Evolutionary conservation across 1,140 invertebrate genomes (phyloP).

Genomic region (Drosophila repletoides): DNA sequence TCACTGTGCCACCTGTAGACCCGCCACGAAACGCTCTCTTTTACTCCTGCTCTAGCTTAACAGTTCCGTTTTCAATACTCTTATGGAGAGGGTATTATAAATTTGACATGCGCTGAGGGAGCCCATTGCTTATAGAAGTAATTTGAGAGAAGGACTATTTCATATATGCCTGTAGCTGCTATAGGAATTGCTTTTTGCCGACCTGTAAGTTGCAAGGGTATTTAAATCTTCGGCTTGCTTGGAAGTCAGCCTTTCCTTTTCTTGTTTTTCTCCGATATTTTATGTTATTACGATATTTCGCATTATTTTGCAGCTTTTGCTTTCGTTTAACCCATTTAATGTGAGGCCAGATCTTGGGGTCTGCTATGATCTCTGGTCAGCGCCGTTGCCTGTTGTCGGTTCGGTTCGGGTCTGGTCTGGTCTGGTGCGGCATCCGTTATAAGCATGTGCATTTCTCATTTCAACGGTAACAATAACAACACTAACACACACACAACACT

Average conservation of each 20-base stretch:
- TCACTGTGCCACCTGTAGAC: constrained; percentile 64
- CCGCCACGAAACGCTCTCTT: constrained; percentile 15
- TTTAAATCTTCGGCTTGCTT: too few relatives aligned
- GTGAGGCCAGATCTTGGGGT: constrained; percentile 14
- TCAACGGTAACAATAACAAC: constrained; percentile 36
- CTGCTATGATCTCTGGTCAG: constrained; percentile 4
- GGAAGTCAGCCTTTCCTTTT: too few relatives aligned
- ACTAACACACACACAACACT: constrained; percentile 21
- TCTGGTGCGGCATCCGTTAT: constrained; percentile 55
- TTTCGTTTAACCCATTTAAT: constrained; percentile 80
- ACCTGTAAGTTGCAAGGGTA: too few relatives aligned
- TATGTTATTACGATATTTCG: constrained; percentile 67
- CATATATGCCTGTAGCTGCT: too few relatives aligned
- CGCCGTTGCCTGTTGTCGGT: background rate
- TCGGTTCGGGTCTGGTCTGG: constrained; percentile 7
- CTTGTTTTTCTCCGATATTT: too few relatives aligned
- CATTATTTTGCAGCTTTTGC: constrained; percentile 56
- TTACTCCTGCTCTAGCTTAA: background rate
- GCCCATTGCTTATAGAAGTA: too few relatives aligned
- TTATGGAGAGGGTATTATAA: too few relatives aligned
- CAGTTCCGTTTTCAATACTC: constrained; percentile 43
- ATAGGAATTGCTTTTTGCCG: too few relatives aligned
- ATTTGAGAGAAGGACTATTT: too few relatives aligned
- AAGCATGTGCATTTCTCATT: constrained; percentile 43
- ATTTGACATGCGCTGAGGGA: too few relatives aligned